phyloP scores from a whole-genome alignment of 2,888 invertebrate genomes.

The Lepidocyrtinus sp. region DNA sequence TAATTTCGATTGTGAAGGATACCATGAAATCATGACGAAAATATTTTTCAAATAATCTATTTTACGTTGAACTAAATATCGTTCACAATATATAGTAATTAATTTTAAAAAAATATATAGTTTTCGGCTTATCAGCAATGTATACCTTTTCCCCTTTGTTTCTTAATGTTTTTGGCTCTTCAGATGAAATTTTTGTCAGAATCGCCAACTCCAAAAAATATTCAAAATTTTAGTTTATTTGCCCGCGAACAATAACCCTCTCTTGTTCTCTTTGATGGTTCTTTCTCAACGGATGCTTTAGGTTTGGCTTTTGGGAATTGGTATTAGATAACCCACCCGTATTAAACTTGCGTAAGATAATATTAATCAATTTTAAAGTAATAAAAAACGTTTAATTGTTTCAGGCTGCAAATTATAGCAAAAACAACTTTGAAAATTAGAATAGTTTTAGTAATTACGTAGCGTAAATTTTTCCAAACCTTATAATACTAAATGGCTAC shows the following conservation, averaged over 20 bases:
- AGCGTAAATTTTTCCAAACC: too few species aligned
- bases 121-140: background rate
- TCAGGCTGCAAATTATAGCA: too few species aligned
- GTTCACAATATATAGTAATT: background rate
- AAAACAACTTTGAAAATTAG: too few species aligned
- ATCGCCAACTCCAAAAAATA: too few species aligned
- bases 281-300: background rate
- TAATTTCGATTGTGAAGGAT: background rate
- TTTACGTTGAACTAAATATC: background rate
- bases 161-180: background rate
- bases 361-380: too few species aligned
- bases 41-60: too few species aligned
- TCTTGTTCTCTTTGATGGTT: background rate
- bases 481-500: too few species aligned
- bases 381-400: too few species aligned
- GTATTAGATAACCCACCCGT: background rate
- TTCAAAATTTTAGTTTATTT: slow-evolving; percentile 13
- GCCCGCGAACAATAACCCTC: slow-evolving; percentile 10
- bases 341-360: background rate
- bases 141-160: background rate
- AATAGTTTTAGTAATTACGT: too few species aligned
- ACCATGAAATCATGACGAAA: too few species aligned
- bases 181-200: too few species aligned
- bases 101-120: background rate
- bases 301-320: background rate